These are phyloP conservation scores for Ophion ventricosus DNA, from an alignment of 2,888 invertebrate species.

Conservation along the genomic window DNA sequence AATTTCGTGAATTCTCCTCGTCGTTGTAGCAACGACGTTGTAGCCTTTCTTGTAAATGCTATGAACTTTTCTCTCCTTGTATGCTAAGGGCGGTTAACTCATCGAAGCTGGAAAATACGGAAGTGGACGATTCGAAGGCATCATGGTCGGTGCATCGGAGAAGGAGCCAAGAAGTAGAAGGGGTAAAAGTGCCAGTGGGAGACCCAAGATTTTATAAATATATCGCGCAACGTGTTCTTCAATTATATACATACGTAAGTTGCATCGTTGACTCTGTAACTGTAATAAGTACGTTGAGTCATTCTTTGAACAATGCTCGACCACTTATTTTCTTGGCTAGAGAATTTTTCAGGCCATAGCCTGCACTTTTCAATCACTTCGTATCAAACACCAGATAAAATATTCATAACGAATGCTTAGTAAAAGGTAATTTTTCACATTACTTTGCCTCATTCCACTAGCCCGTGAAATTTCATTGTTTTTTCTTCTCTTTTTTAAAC, in stretches of 20 bases:
- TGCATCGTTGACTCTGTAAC: constrained; percentile 8
- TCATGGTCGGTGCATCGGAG: constrained; percentile 9
- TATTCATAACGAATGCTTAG: no score
- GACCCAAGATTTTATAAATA: constrained; percentile 77
- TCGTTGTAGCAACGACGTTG: no score
- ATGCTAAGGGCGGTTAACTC: not conserved
- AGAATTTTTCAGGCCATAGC: not conserved
- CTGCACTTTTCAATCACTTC: no score
- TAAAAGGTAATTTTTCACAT: no score
- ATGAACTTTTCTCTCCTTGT: no score
- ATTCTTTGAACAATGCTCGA: not conserved
- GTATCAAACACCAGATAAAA: no score
- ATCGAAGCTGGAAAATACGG: constrained; percentile 5
- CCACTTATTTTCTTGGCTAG: not conserved
- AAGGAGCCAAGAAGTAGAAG: constrained; percentile 16
- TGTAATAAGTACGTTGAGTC: not conserved
- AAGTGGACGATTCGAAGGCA: constrained; percentile 3
- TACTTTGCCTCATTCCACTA: no score
- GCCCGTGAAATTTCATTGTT: no score
- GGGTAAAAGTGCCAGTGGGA: constrained; percentile 47
- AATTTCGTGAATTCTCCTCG: no score
- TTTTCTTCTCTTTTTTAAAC: no score
- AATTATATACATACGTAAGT: constrained; percentile 11
- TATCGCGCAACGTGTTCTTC: constrained; percentile 60
- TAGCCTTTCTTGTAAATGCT: no score